phyloP scores from a whole-genome alignment of 2,113 vertebrate species.

The Ciconia stormi region DNA sequence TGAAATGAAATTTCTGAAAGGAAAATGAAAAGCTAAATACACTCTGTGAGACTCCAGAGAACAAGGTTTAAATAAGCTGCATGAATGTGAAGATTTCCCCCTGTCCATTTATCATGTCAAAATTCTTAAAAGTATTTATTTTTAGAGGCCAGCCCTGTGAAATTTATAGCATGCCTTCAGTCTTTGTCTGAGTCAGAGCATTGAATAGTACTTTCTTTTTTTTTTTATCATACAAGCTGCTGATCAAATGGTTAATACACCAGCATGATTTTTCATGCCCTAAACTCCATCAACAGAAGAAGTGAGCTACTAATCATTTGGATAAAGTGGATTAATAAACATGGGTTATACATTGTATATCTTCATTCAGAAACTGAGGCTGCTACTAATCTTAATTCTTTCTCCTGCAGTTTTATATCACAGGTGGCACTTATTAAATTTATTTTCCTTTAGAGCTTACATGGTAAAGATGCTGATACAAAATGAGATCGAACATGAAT shows the following conservation, averaged over 20 bases:
- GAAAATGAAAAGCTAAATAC: constrained; percentile 37
- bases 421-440: constrained; percentile 23
- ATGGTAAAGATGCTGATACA: neutral
- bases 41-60: neutral
- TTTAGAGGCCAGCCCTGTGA: neutral
- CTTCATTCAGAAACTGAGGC: constrained; percentile 15
- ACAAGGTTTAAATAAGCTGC: constrained; percentile 22
- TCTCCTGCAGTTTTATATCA: neutral
- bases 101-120: neutral
- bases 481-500: neutral
- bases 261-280: neutral
- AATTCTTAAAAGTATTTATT: neutral
- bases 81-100: neutral
- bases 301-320: constrained; percentile 12
- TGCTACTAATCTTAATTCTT: constrained; percentile 41
- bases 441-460: constrained; percentile 33
- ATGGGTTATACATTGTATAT: neutral
- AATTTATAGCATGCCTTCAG: neutral
- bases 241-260: neutral
- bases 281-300: neutral
- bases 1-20: constrained; percentile 25
- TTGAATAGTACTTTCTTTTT: neutral
- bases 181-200: neutral
- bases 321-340: constrained; percentile 9
- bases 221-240: neutral